Conservation (phyloP, 2,888 invertebrate genomes). For the Creontiades dilutus region DNA sequence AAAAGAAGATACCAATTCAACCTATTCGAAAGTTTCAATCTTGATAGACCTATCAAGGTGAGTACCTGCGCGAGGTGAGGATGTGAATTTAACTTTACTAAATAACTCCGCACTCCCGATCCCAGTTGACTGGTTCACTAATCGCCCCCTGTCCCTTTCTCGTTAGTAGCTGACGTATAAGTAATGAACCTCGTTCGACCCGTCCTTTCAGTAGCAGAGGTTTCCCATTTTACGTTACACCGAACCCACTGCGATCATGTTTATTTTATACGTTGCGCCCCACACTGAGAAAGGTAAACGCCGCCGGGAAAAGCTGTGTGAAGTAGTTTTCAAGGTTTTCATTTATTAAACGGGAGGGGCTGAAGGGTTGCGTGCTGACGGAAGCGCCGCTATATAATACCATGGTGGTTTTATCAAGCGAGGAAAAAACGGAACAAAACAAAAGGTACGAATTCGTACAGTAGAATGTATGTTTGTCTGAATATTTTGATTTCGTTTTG, state of each 20-base stretch:
- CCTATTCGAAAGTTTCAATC: too few relatives aligned
- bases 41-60: too few relatives aligned
- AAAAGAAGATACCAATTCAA: too few relatives aligned
- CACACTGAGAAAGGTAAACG: constrained; percentile 2
- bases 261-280: not conserved
- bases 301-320: not conserved
- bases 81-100: not conserved
- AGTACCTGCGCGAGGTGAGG: too few relatives aligned
- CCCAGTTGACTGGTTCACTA: not conserved
- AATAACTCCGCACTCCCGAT: not conserved
- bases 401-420: too few relatives aligned
- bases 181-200: constrained; percentile 1
- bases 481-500: too few relatives aligned
- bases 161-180: constrained; percentile 10
- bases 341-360: not conserved
- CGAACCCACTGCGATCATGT: not conserved
- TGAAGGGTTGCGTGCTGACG: too few relatives aligned
- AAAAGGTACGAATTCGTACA: too few relatives aligned
- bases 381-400: too few relatives aligned
- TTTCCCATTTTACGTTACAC: not conserved
- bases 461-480: too few relatives aligned
- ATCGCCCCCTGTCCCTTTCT: not conserved
- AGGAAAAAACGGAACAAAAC: too few relatives aligned
- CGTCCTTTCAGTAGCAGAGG: not conserved
- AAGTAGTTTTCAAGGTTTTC: not conserved